A percentile compares a stretch with the other conserved stretches of the same genome.
Conservation (phyloP, 2,888 invertebrate species). For the Heteropelma amictum region DNA sequence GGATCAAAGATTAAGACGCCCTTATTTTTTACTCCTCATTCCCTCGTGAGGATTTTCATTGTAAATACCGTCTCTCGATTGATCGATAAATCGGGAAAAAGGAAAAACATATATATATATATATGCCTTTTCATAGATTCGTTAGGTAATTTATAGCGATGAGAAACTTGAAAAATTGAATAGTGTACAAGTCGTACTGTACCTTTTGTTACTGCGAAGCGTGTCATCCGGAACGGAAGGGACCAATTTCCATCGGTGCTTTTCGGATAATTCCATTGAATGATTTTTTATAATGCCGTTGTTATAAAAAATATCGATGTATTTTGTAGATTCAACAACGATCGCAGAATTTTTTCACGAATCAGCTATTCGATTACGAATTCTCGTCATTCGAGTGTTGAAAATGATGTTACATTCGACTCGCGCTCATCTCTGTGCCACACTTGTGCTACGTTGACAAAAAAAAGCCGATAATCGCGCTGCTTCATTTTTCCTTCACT, state of each 20-base stretch:
- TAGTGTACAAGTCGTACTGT: too few relatives aligned
- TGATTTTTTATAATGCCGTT: too few relatives aligned
- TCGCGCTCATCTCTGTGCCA: not conserved
- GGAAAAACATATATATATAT: not conserved
- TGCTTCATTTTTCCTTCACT: not conserved
- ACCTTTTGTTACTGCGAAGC: not conserved
- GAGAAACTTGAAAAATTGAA: conserved; percentile 20
- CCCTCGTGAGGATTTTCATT: conserved; percentile 24
- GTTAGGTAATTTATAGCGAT: conserved; percentile 51
- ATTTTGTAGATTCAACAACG: too few relatives aligned
- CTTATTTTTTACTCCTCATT: not conserved
- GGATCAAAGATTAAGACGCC: not conserved
- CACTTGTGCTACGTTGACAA: not conserved
- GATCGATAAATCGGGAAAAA: not conserved
- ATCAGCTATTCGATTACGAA: too few relatives aligned
- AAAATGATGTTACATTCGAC: not conserved
- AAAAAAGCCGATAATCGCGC: not conserved
- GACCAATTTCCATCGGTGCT: not conserved
- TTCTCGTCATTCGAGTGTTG: too few relatives aligned
- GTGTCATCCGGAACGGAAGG: not conserved
- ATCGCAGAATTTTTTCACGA: too few relatives aligned
- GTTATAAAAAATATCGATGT: too few relatives aligned
- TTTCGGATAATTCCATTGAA: too few relatives aligned
- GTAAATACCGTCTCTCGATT: conserved; percentile 44
- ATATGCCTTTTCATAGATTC: conserved; percentile 42